Evolutionary conservation across 1,140 invertebrate species (phyloP).

Genomic region (Bombus affinis): DNA sequence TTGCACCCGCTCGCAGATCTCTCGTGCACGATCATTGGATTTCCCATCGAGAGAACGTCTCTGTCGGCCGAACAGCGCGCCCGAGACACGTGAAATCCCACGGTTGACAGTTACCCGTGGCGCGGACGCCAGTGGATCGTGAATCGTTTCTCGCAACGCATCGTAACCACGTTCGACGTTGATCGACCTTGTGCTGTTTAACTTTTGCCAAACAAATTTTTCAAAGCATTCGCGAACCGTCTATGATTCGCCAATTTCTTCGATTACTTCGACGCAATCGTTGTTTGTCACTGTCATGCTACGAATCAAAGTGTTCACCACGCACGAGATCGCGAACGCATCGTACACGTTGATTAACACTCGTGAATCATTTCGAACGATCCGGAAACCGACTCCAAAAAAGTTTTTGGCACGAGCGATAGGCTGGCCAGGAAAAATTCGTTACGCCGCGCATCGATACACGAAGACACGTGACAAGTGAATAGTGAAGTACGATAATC

Average conservation of each 20-base stretch:
- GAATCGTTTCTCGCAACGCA: constrained; percentile 35
- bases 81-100: constrained; percentile 60
- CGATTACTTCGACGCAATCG: too few relatives aligned
- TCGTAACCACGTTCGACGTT: constrained; percentile 35
- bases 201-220: constrained; percentile 52
- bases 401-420: constrained; percentile 45
- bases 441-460: constrained; percentile 17
- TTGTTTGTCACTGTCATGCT: background rate
- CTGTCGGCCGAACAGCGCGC: constrained; percentile 6
- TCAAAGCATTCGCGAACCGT: background rate
- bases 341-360: background rate
- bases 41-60: background rate
- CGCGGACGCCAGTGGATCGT: constrained; percentile 47
- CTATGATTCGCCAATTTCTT: background rate
- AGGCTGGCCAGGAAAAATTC: constrained; percentile 19
- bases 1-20: background rate
- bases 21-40: constrained; percentile 17
- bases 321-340: background rate
- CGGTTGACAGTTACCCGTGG: constrained; percentile 57
- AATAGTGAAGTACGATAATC: constrained; percentile 37
- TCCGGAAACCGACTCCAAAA: background rate
- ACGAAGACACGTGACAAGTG: constrained; percentile 62
- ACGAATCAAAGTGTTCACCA: background rate
- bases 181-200: constrained; percentile 60
- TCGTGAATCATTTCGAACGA: background rate